Base-by-base conservation (phyloP, 2,113 vertebrate species). In the Tor tambroides region DNA sequence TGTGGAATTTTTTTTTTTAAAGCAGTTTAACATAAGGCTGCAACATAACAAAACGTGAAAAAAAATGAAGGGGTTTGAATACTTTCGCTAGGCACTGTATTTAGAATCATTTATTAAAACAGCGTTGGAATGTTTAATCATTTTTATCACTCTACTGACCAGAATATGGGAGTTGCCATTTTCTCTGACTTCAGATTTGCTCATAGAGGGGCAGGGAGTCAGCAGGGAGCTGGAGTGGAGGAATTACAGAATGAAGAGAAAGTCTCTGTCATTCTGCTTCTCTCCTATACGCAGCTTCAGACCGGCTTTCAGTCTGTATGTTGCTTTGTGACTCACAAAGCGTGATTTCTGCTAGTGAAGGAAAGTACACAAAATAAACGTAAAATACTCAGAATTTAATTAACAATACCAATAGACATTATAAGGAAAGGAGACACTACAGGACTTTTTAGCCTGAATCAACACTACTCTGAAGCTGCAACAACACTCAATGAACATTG, bases 171-270 rank as follows among this genome's bases (percentile, higher is more conserved):
- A 19, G 61, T 28, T 65, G 61, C 10, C 5, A 15, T 71, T 71
- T 71, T 71, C 63, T 61, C 63, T 67, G 63, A 15, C 63, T 71
- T 7, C 67, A 71, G 30, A 30, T 71, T 71, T 71, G 30, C 67
- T 38, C 8, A 15, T 71, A 8, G 30, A 71, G 32, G 67, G 67
- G 67, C 8, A n/a, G n/a, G n/a, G n/a, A 35, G 67, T 71, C 30
- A 71, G 67, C 67, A 71, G 67, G 26, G n/a, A 65, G 63, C 63
- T 65, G 26, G 63, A 65, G 32, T 10, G 9, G 43, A 43, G 43
- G 43, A 30, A 71, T 71, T 35, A 71, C 67, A 35, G 67, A 71
- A 71, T 71, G 32, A 30, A 21, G 32, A 3, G 32, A 17, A 71
- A 69, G 28, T 21, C 69, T 72, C 69, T 72, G 32, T 38, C 69